Evolutionary conservation across 2,888 invertebrate genomes (phyloP).

Genomic region (Diaperis boleti): DNA sequence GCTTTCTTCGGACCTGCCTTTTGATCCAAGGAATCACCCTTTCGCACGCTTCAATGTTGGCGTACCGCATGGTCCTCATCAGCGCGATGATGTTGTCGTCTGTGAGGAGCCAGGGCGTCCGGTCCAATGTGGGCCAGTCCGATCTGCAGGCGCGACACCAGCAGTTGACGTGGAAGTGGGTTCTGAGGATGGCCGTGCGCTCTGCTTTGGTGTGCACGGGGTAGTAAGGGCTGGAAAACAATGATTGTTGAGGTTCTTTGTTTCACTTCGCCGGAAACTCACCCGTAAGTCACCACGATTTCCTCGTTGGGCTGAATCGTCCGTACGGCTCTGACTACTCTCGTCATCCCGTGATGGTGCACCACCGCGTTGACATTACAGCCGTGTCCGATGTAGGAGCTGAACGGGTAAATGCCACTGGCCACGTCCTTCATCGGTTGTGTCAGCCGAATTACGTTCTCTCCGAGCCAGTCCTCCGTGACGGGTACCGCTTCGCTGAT

Average conservation of each 20-base stretch:
- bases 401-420: conserved; percentile 35
- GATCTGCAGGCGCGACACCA: conserved; percentile 79
- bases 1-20: background rate
- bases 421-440: background rate
- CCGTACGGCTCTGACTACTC: conserved; percentile 39
- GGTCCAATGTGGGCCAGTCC: conserved; percentile 68
- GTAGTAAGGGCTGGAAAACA: background rate
- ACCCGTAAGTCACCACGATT: conserved; percentile 45
- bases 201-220: background rate
- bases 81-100: background rate
- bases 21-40: background rate
- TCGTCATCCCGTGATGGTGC: conserved; percentile 34
- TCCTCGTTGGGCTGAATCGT: conserved; percentile 43
- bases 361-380: conserved; percentile 42
- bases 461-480: too few species aligned
- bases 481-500: background rate
- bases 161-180: conserved; percentile 86
- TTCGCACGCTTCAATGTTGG: background rate
- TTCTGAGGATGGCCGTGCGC: conserved; percentile 66
- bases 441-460: too few species aligned
- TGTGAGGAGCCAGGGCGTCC: background rate
- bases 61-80: background rate
- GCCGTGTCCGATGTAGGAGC: conserved; percentile 41
- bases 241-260: too few species aligned
- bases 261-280: background rate